A percentile compares a stretch with the other conserved stretches of the same genome.
phyloP scores from a whole-genome alignment of 2,888 invertebrate species.

The Xestobium rufovillosum region DNA sequence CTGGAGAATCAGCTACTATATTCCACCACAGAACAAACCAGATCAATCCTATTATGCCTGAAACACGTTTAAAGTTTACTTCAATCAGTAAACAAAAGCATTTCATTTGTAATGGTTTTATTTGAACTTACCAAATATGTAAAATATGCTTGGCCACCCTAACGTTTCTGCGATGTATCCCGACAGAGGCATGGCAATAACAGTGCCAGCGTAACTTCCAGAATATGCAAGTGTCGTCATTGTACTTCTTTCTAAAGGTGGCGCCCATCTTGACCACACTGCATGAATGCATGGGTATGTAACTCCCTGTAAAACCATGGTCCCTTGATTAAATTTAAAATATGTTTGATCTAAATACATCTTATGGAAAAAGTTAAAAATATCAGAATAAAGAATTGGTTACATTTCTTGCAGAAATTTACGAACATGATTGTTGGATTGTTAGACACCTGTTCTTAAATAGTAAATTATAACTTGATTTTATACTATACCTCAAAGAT shows the following conservation, averaged over 20 bases:
- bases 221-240: slow-evolving; percentile 78
- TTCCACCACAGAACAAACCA: slow-evolving; percentile 68
- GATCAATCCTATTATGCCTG: slow-evolving; percentile 60
- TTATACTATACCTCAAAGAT: slow-evolving; percentile 78
- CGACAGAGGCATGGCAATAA: slow-evolving; percentile 72
- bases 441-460: no score
- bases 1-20: slow-evolving; percentile 66
- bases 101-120: no score
- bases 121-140: slow-evolving; percentile 66
- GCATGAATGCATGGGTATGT: slow-evolving; percentile 77
- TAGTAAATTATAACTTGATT: no score
- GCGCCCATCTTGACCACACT: slow-evolving; percentile 79
- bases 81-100: no score
- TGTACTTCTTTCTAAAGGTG: slow-evolving; percentile 67
- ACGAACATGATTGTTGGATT: no score
- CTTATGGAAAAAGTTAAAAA: no score
- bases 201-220: slow-evolving; percentile 79
- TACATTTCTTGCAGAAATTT: no score
- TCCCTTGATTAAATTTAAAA: no score
- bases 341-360: no score
- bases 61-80: no score
- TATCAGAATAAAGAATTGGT: no score
- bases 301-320: slow-evolving; percentile 58
- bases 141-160: slow-evolving; percentile 79
- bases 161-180: slow-evolving; percentile 63